phyloP scores from a whole-genome alignment of 1,140 invertebrate genomes.

The Steinernema feltiae region DNA sequence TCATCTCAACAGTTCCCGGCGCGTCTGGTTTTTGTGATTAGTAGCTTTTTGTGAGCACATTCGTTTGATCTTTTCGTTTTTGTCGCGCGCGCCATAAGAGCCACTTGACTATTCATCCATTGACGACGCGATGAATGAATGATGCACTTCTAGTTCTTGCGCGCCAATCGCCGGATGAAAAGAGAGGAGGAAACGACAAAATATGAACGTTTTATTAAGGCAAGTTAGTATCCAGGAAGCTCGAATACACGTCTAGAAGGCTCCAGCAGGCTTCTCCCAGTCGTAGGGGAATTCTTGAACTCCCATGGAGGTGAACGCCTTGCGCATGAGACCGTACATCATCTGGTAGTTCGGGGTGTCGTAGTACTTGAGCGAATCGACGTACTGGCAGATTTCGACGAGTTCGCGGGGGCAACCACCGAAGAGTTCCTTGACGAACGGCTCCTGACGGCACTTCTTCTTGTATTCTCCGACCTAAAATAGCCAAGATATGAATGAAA shows the following conservation, averaged over 20 bases:
- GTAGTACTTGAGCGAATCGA: constrained; percentile 31
- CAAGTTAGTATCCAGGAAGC: no score
- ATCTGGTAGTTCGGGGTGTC: constrained; percentile 32
- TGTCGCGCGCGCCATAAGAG: no score
- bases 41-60: no score
- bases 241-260: not conserved
- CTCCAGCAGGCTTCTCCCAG: constrained; percentile 23
- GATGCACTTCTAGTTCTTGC: no score
- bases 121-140: no score
- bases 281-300: constrained; percentile 47
- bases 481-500: not conserved
- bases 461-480: constrained; percentile 35
- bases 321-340: constrained; percentile 34
- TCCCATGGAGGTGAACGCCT: constrained; percentile 27
- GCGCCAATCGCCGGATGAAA: no score
- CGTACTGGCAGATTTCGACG: constrained; percentile 22
- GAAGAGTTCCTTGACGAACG: constrained; percentile 29
- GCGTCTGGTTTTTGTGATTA: no score
- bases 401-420: constrained; percentile 16
- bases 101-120: no score
- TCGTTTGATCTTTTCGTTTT: no score
- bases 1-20: no score
- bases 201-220: no score
- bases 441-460: constrained; percentile 22
- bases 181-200: no score